Conservation (phyloP, 2,113 vertebrate genomes). For the Thymallus thymallus region DNA sequence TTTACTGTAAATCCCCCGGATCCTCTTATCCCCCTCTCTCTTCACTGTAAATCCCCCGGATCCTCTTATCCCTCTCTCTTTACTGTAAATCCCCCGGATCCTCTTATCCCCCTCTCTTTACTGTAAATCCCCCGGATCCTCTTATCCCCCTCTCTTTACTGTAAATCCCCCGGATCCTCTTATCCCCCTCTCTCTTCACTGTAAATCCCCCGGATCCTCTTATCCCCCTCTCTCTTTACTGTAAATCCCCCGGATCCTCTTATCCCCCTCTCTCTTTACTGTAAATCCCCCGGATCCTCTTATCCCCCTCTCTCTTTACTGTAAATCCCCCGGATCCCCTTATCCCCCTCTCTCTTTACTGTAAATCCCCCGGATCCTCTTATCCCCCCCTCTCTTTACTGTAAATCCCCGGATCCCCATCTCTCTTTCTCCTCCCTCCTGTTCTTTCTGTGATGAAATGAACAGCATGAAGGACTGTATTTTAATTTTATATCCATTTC, state of each 20-base stretch:
- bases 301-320: background rate
- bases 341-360: background rate
- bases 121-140: background rate
- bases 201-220: background rate
- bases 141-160: background rate
- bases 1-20: background rate
- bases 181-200: background rate
- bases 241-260: background rate
- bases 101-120: background rate
- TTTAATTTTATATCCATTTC: slow-evolving; percentile 43
- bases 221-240: background rate
- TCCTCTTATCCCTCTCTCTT: background rate
- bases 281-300: background rate
- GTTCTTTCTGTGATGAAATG: slow-evolving; percentile 8
- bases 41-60: background rate
- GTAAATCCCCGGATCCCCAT: background rate
- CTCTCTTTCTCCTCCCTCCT: background rate
- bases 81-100: background rate
- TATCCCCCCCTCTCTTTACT: too few species aligned
- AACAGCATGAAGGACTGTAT: slow-evolving; percentile 11
- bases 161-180: background rate
- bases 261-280: background rate
- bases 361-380: background rate
- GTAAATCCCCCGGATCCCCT: background rate
- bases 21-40: background rate